Conservation (phyloP, 2,888 invertebrate genomes). For the Phytoseiulus persimilis region DNA sequence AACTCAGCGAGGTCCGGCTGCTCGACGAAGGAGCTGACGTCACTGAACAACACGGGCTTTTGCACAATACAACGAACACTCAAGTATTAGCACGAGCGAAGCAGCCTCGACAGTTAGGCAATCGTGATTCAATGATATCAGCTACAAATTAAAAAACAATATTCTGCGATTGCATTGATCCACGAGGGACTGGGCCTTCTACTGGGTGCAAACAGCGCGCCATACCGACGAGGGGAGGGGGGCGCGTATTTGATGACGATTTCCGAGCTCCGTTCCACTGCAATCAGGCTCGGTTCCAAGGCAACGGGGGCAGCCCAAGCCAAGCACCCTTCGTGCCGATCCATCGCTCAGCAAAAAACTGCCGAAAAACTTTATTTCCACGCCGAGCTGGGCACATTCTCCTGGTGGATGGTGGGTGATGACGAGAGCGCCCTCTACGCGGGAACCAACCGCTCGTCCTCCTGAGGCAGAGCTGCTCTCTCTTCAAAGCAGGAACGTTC, state of each 20-base stretch:
- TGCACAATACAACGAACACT: background rate
- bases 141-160: background rate
- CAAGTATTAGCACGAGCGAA: background rate
- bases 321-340: background rate
- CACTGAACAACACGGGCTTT: slow-evolving; percentile 22
- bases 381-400: background rate
- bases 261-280: background rate
- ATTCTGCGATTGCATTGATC: background rate
- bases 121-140: background rate
- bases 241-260: too few relatives aligned
- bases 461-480: slow-evolving; percentile 31
- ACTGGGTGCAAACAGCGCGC: background rate
- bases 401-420: background rate
- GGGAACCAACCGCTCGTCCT: slow-evolving; percentile 26
- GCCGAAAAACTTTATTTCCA: background rate
- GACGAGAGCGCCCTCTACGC: slow-evolving; percentile 21
- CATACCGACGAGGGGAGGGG: background rate
- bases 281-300: background rate
- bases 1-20: slow-evolving; percentile 22
- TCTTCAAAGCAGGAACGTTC: slow-evolving; percentile 32
- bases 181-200: background rate
- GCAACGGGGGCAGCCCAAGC: background rate
- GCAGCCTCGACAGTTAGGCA: background rate
- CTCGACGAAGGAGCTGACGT: slow-evolving; percentile 36
- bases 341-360: background rate